Evolutionary conservation across 2,888 invertebrate species (phyloP).

Genomic region (Ferdinandea cuprea): DNA sequence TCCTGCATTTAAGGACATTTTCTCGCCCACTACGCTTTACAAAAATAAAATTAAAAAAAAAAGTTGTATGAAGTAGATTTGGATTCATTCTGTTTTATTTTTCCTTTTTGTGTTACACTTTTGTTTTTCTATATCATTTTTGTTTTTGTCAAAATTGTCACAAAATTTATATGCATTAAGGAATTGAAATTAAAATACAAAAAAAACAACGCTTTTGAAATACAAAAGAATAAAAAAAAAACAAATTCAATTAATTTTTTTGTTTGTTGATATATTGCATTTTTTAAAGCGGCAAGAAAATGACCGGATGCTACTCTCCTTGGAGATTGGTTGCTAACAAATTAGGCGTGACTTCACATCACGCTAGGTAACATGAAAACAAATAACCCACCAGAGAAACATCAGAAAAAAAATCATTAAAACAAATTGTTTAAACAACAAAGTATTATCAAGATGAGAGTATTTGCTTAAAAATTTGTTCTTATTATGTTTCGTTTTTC

Average conservation of each 20-base stretch:
- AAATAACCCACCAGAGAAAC: slow-evolving; percentile 73
- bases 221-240: slow-evolving; percentile 65
- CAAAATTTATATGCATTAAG: slow-evolving; percentile 69
- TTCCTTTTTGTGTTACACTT: slow-evolving; percentile 13
- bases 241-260: slow-evolving; percentile 69
- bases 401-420: slow-evolving; percentile 59
- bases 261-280: slow-evolving; percentile 73
- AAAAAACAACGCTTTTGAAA: slow-evolving; percentile 59
- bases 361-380: slow-evolving; percentile 78
- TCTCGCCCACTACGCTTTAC: slow-evolving; percentile 75
- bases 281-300: slow-evolving; percentile 86
- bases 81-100: slow-evolving; percentile 29
- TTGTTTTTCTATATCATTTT: slow-evolving; percentile 40
- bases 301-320: slow-evolving; percentile 92
- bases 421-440: slow-evolving; percentile 38
- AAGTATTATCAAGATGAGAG: slow-evolving; percentile 57
- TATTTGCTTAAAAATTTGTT: slow-evolving; percentile 64
- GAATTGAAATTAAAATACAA: slow-evolving; percentile 51
- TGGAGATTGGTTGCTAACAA: slow-evolving; percentile 97
- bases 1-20: slow-evolving; percentile 71
- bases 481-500: slow-evolving; percentile 44
- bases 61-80: slow-evolving; percentile 63
- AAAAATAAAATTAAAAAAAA: slow-evolving; percentile 17
- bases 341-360: slow-evolving; percentile 91
- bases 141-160: slow-evolving; percentile 69